phyloP scores from a whole-genome alignment of 1,140 invertebrate genomes.

The Temnothorax curvispinosus region DNA sequence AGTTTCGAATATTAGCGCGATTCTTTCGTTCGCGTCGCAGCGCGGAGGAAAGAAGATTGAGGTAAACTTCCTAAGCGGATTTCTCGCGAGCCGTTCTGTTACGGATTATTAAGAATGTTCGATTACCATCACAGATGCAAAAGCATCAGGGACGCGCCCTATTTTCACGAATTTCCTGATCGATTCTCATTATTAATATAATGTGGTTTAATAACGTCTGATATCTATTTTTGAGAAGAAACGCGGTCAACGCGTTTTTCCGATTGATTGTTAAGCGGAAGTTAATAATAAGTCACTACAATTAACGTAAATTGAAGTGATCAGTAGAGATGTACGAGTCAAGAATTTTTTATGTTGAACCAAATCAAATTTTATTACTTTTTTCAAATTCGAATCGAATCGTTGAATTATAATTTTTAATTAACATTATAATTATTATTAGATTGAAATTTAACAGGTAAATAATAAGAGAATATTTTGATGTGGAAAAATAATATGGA shows the following conservation, averaged over 20 bases:
- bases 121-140: neutral
- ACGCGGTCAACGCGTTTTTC: neutral
- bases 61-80: slow-evolving; percentile 42
- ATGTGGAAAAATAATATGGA: too few species aligned
- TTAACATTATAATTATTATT: too few species aligned
- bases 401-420: too few species aligned
- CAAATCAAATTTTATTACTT: too few species aligned
- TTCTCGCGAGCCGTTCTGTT: neutral
- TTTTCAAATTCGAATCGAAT: too few species aligned
- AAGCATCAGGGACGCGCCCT: neutral
- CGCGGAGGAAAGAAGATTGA: slow-evolving; percentile 9
- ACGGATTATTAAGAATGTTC: slow-evolving; percentile 29
- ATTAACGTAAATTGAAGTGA: neutral
- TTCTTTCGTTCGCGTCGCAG: slow-evolving; percentile 1
- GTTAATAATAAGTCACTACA: neutral
- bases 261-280: neutral
- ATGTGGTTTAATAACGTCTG: neutral
- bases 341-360: too few species aligned
- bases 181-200: neutral
- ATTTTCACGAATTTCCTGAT: neutral
- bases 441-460: too few species aligned
- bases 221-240: neutral
- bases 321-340: too few species aligned
- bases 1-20: slow-evolving; percentile 36
- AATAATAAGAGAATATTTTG: too few species aligned